Evolutionary conservation across 2,797 vertebrate species (phyloP), one percentile per base, ranked within the genome.

Genomic region (Hephaestus fuliginosus): DNA sequence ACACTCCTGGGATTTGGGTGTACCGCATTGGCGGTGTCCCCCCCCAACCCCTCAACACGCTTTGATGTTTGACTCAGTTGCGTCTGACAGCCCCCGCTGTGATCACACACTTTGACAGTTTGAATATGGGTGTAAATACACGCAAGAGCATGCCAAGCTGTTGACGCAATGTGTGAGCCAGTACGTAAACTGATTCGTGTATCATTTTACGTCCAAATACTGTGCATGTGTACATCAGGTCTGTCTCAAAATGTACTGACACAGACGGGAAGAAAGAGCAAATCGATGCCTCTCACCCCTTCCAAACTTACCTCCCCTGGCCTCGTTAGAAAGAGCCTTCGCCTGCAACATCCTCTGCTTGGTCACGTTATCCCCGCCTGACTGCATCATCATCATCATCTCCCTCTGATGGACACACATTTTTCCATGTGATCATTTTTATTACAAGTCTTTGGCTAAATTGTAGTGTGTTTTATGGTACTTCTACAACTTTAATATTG

Each of bases 261-360:
- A 57, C 5, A 18, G 7, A 43, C 20, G 62, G 7, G 6, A 36
- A 53, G 60, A 39, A 56, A 76, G 30, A 71, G 33, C 4, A 28
- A 70, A 73, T 53, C 12, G 46, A 8, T n/a, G n/a, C 36, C 22
- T 63, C 44, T 28, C 8, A 46, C n/a, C 17, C 18, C 13, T 30
- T 46, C 5, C 13, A 30, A 25, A 62, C 93, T 91, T 90, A 97
- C 97, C 96, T 30, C 95, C 94, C 66, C 84, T 89, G 72, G 76
- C 93, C 0, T 95, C 95, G 69, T 53, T 93, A 66, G 93, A 92
- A 83, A 97, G 90, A 85, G 93, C 86, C 86, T 86, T 89, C 14
- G 90, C 95, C 73, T 95, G 94, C 81, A 93, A 69, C 88, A 96
- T 94, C 81, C 89, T 94, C 82, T 95, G 94, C 88, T 90, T 70